Base-by-base conservation (phyloP, 2,113 vertebrate species). In the Gopherus evgoodei region DNA sequence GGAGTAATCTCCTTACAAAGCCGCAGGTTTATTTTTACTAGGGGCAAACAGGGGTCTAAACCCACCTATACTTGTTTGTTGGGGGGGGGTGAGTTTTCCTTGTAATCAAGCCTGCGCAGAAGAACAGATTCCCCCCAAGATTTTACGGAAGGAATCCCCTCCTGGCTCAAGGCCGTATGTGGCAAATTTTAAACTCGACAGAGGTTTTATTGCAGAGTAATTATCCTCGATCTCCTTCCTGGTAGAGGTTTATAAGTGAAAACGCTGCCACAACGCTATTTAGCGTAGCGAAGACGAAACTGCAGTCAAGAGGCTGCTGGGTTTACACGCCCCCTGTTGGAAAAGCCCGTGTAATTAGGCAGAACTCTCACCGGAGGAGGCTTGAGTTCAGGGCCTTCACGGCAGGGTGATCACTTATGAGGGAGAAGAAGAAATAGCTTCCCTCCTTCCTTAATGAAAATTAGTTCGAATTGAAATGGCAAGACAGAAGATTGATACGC, bases 301-400 rank as follows among this genome's bases (percentile, higher is more conserved):
- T 65, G 91, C 87, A 93, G 86, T 52, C 53, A 80, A 83, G 79
- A 31, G 50, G 84, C 87, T 50, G 19, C 42, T 49, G 83, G 85
- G 88, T 81, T 96, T 90, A 87, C 96, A 83, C 87, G 87, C 87
- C 86, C 95, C 93, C 84, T 89, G 52, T 93, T 89, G 94, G 92
- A 92, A 93, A 84, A 12, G 31, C 69, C 27, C 27, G 5, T 14
- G 47, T 47, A 5, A 52, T 83, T 92, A 91, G 85, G 65, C 8
- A 81, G 88, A 25, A 65, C 10, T 56, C 29, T 65, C 5, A 25
- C 79, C 79, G 19, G 52, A 52, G 42, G 78, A 38, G 44, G 80
- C 49, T 31, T 75, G 72, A 92, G 84, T 72, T 80, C 91, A 80
- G 83, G 82, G 81, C 87, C 21, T 69, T 69, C 81, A n/a, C 86